These are phyloP conservation scores for Synergus umbraculus DNA, from an alignment of 2,888 invertebrate genomes.

Conservation along the genomic window DNA sequence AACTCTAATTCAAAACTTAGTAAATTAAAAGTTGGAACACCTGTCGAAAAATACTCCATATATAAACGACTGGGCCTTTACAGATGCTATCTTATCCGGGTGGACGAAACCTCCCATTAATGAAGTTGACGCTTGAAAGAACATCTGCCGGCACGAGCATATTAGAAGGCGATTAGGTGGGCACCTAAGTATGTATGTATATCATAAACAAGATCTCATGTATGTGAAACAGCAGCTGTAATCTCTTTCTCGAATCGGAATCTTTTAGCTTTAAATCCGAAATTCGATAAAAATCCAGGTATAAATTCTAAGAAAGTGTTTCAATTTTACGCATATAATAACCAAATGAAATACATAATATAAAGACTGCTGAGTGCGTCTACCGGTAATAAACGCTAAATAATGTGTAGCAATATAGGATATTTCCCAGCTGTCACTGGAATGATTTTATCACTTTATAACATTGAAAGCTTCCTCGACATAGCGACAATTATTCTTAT, in stretches of 20 bases:
- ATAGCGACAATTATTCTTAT: background rate
- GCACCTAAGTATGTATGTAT: background rate
- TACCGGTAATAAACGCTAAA: background rate
- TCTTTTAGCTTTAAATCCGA: background rate
- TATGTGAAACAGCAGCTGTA: conserved; percentile 11
- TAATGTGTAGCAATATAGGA: background rate
- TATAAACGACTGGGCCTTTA: conserved; percentile 11
- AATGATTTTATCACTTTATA: background rate
- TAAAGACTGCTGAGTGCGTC: background rate
- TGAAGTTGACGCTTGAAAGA: conserved; percentile 21
- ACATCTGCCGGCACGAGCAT: conserved; percentile 32
- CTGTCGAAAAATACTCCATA: conserved; percentile 10
- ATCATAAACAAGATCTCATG: conserved; percentile 7
- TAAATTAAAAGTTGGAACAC: background rate
- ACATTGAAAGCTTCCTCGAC: background rate
- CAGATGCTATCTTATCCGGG: conserved; percentile 5
- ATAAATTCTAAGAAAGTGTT: background rate
- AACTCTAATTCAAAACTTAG: background rate
- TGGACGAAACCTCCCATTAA: conserved; percentile 13
- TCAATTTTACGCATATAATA: too few relatives aligned
- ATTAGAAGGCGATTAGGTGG: conserved; percentile 28
- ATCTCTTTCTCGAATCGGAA: background rate
- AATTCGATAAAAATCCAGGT: background rate
- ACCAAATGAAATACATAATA: background rate
- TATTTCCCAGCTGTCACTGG: background rate